phyloP scores from a whole-genome alignment of 2,113 vertebrate species.

The human region DNA sequence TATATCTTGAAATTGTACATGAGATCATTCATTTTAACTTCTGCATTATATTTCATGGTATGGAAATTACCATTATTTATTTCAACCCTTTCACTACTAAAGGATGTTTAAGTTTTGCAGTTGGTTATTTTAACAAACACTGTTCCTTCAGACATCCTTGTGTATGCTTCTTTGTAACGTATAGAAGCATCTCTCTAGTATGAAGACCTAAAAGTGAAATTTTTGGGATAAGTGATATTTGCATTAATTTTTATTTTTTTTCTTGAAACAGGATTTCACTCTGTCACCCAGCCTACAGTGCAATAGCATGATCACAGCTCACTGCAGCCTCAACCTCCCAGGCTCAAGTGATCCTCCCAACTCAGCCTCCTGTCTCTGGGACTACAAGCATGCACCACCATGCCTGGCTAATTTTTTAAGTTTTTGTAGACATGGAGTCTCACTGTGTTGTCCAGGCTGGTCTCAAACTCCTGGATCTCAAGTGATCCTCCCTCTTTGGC shows the following conservation, averaged over 20 bases:
- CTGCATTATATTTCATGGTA: background rate
- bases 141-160: background rate
- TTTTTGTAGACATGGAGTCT: no score
- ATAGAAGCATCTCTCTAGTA: background rate
- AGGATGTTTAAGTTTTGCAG: background rate
- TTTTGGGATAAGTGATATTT: background rate
- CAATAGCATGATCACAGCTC: no score
- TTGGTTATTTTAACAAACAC: background rate
- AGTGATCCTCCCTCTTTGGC: no score
- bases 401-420: no score
- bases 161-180: background rate
- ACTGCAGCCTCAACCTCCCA: no score
- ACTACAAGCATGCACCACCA: no score
- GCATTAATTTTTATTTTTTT: background rate
- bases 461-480: no score
- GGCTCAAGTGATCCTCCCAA: no score
- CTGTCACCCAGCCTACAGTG: no score
- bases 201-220: background rate
- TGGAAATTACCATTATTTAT: background rate
- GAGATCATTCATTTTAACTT: background rate
- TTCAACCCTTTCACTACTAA: background rate
- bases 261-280: no score
- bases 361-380: no score
- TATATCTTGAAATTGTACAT: background rate
- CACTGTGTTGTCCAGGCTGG: no score